Base-by-base conservation (phyloP, 2,888 invertebrate species). In the Esperia sulphurella region DNA sequence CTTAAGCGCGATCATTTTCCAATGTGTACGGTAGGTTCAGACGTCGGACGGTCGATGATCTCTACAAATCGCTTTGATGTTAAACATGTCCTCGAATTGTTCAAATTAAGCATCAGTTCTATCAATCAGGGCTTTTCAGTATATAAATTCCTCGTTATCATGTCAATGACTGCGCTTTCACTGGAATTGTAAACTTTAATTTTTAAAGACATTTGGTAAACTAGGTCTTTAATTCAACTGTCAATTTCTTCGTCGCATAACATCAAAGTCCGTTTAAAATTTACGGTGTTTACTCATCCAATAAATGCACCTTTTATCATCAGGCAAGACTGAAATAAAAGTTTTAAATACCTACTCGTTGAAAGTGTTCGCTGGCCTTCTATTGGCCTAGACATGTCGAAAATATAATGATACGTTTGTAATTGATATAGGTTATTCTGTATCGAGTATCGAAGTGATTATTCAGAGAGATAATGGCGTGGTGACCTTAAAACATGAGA, bases 331-430 rank as follows among this genome's bases (percentile, higher is more conserved):
- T 54, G 56, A 73, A 74, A 77, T 74, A 76, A 68, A 71, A 67
- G 62, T 68, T 71, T 66, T 68, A 71, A 79, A 76, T 70, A 64
- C 5, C 21, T 21, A 21, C 74, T 77, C 75, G 76, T 76, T 79
- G 79, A 66, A 69, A 71, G 65, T 66, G 58, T 52, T 65, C 63
- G 55, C 48, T 61, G 71, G 67, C 78, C 75, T 80, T 79, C 74
- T 58, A 47, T 51, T 66, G 79, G 63, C 83, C 83, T 83, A 81
- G 81, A 84, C 67, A 68, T 68, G 73, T 79, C 79, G 56, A 62
- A 61, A 61, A 57, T 60, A 53, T 61, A 51, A 68, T 51, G 66
- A 79, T 77, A 61, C 53, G 62, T 64, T 65, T 68, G 62, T 70
- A 71, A 71, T 68, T 67, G 69, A 76, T 71, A 66, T 54, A 48